These are phyloP conservation scores for Chaenodraco wilsoni DNA, from an alignment of 2,797 vertebrate genomes.

Conservation along the genomic window DNA sequence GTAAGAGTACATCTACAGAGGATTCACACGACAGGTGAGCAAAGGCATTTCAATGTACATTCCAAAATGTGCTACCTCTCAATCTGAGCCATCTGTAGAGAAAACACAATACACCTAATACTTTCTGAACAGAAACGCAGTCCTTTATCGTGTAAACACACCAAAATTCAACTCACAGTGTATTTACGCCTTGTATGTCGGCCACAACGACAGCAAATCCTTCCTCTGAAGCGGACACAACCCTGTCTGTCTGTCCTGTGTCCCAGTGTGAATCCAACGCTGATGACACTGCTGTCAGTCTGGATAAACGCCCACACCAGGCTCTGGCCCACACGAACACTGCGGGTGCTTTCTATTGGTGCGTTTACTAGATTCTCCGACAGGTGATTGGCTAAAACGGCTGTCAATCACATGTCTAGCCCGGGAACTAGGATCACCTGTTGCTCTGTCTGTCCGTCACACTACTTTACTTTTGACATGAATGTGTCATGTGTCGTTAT, in stretches of 20 bases:
- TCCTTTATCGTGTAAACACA: not conserved
- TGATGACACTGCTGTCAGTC: slow-evolving; percentile 44
- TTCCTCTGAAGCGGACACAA: not conserved
- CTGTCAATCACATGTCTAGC: slow-evolving; percentile 47
- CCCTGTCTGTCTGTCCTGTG: slow-evolving; percentile 28
- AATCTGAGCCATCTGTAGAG: slow-evolving; percentile 17
- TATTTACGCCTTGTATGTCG: slow-evolving; percentile 8
- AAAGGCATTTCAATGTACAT: slow-evolving; percentile 7
- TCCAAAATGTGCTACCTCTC: slow-evolving; percentile 43
- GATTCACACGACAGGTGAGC: slow-evolving; percentile 23
- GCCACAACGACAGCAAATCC: slow-evolving; percentile 5
- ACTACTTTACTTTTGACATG: slow-evolving; percentile 10
- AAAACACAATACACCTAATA: slow-evolving; percentile 7
- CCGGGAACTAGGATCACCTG: slow-evolving; percentile 75
- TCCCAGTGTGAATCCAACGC: slow-evolving; percentile 41
- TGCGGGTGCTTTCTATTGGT: slow-evolving; percentile 60
- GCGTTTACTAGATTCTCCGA: rapidly evolving
- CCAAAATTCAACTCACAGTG: not conserved
- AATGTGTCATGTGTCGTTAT: not conserved
- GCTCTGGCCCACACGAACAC: slow-evolving; percentile 49
- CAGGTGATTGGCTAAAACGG: slow-evolving; percentile 51
- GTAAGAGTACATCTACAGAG: not conserved
- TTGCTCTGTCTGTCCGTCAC: slow-evolving; percentile 59
- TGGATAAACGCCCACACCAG: slow-evolving; percentile 56
- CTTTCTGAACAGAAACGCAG: not conserved